Base-by-base conservation (phyloP, 1,140 invertebrate species). In the Meloidogyne exigua region DNA sequence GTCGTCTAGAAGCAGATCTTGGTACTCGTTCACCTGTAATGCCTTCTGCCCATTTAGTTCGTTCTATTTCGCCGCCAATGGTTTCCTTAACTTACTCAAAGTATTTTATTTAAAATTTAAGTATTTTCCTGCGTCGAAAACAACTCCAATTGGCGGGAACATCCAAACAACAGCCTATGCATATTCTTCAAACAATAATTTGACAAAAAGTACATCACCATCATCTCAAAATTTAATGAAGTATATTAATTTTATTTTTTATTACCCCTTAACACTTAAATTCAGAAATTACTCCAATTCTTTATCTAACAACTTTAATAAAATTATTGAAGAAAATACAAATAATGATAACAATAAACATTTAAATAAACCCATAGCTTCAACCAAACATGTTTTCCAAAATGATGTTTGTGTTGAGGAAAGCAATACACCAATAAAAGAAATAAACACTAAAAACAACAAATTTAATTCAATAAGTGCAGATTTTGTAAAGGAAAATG, bases 11-110 rank as follows among this genome's bases (percentile, higher is more conserved):
- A 10, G 67, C 65, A 42, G 64, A 9, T 49, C 44, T 23, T 63
- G 49, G 44, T 15, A 21, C 26, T 12, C 57, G 65, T 28, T 72
- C 66, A 1, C 64, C 75, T 15, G 12, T 68, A 15, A 39, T 44
- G 13, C 67, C 32, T 7, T 74, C 72, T 15, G 74, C 42, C 4
- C 74, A 75, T 25, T 49, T 75, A 15, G 49, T 73, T 21, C 70
- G 74, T 13, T 75, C 74, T 7, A 21, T 73, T 12, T 75, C 74
- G 4, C 65, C 74, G 26, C 74, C 57, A 28, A 42, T 42, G 66
- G 66, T 68, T 57, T 9, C 0, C 9, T 64, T 23, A 1, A 15
- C 11, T 66, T 66, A 4, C 36, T 39, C 3, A 7, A 39, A 39
- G 10, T 39, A n/a, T 42, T 70, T 28, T 70, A 18, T 15, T 66